These are phyloP conservation scores for Hystrix cristata DNA, from an alignment of 2,113 vertebrate genomes.

Conservation along the genomic window DNA sequence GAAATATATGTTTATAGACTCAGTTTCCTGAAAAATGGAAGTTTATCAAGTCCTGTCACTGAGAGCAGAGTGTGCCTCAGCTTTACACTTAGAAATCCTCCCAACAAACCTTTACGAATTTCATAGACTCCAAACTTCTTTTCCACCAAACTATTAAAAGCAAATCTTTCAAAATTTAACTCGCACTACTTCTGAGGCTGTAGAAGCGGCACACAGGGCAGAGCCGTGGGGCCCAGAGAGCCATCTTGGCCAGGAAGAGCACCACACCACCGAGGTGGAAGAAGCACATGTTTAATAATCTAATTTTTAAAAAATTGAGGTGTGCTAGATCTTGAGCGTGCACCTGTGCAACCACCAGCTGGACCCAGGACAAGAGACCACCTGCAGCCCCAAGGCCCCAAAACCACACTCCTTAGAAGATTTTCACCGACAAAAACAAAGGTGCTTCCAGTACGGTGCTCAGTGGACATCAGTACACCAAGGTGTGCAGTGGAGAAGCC, in stretches of 20 bases:
- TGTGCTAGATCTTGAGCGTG: background rate
- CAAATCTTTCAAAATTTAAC: background rate
- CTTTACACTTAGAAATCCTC: background rate
- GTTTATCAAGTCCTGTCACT: background rate
- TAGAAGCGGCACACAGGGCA: background rate
- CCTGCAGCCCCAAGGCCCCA: background rate
- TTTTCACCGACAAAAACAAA: background rate
- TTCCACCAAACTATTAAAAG: background rate
- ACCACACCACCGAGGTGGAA: background rate
- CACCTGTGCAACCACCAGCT: background rate
- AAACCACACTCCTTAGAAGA: background rate
- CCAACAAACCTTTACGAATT: background rate
- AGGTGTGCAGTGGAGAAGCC: background rate
- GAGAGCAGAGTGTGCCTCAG: background rate
- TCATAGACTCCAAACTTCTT: background rate
- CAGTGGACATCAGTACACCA: background rate
- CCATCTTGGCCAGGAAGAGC: accelerated
- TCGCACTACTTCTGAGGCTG: background rate
- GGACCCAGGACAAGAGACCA: background rate
- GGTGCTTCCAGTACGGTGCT: background rate
- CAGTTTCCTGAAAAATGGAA: background rate
- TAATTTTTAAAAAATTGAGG: background rate
- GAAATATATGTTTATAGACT: background rate
- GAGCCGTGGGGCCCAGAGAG: background rate
- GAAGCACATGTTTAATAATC: background rate